Conservation (phyloP, 2,888 invertebrate species). For the Rotaria socialis region DNA sequence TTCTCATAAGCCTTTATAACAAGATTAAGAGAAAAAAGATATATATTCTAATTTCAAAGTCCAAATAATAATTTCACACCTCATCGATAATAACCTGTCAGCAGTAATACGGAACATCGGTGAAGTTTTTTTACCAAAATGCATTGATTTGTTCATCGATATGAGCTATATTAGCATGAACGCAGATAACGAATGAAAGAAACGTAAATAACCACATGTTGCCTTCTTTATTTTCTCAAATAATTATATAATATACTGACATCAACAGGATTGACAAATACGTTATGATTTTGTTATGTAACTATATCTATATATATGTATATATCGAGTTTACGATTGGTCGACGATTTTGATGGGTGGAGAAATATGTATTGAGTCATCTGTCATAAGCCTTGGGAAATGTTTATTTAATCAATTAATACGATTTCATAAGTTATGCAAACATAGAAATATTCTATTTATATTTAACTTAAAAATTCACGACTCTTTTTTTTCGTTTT, state of each 20-base stretch:
- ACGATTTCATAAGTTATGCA: no score
- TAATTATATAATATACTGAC: neutral
- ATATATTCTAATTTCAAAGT: no score
- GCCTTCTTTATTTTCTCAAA: neutral
- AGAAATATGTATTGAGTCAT: neutral
- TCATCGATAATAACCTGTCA: conserved; percentile 43
- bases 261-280: neutral
- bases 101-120: conserved; percentile 31
- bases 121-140: neutral
- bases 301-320: neutral
- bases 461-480: no score
- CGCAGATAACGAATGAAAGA: neutral
- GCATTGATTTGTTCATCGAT: neutral
- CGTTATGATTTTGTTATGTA: neutral
- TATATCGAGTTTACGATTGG: neutral
- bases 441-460: no score
- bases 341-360: neutral
- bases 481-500: no score
- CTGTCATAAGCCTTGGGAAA: neutral
- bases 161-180: neutral
- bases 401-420: neutral
- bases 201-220: neutral
- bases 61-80: neutral
- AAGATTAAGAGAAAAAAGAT: no score
- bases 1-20: neutral